These are phyloP conservation scores for Microcebus jonahi DNA, from an alignment of 2,113 vertebrate species.

Conservation along the genomic window DNA sequence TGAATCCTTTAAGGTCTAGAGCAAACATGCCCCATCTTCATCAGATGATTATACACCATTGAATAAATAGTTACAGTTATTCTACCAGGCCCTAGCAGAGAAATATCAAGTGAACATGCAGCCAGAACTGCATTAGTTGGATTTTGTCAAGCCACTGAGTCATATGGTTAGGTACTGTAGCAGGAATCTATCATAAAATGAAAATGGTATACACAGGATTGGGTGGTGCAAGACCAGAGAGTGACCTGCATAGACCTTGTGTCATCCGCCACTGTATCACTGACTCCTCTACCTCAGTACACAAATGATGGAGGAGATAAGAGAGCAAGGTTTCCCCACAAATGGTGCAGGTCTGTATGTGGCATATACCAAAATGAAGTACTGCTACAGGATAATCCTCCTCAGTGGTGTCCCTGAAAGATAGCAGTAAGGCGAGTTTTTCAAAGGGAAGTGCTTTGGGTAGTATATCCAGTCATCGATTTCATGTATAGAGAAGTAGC, in stretches of 20 bases:
- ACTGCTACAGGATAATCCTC: not conserved
- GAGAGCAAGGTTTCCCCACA: not conserved
- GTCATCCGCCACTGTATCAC: not conserved
- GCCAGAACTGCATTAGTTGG: not conserved
- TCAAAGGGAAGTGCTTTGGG: not conserved
- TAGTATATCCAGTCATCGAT: not conserved
- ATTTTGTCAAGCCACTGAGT: not conserved
- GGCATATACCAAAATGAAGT: not conserved
- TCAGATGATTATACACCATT: not conserved
- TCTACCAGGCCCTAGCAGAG: not conserved
- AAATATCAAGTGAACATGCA: not conserved
- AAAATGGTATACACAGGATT: not conserved
- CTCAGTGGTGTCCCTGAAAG: not conserved
- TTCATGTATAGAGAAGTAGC: not conserved
- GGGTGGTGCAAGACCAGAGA: not conserved
- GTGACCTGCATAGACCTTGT: not conserved
- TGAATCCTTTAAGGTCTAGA: not conserved
- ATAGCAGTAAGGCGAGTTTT: not conserved
- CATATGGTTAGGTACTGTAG: not conserved
- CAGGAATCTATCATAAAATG: not conserved
- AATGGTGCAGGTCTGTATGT: not conserved
- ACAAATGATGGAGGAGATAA: not conserved
- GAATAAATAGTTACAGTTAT: not conserved
- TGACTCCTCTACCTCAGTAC: not conserved
- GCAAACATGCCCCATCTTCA: not conserved